Evolutionary conservation across 2,888 invertebrate genomes (phyloP).

Genomic region (Ochropleura leucogaster): DNA sequence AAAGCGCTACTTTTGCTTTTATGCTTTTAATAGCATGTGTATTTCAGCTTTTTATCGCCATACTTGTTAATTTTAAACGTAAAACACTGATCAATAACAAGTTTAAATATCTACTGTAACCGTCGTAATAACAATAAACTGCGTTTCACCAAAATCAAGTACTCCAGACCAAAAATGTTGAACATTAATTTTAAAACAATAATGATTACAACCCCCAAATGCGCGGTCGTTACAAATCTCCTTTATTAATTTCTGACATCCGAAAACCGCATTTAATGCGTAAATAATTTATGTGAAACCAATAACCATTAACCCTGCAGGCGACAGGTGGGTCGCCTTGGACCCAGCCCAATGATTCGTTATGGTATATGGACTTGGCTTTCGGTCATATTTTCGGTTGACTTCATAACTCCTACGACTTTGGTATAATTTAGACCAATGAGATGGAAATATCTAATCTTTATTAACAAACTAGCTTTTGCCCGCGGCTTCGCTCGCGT

Average conservation of each 20-base stretch:
- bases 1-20: neutral
- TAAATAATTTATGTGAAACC: slow-evolving; percentile 59
- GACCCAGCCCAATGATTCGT: slow-evolving; percentile 45
- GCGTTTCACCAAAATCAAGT: neutral
- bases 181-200: slow-evolving; percentile 39
- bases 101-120: neutral
- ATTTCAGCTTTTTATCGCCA: neutral
- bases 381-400: slow-evolving; percentile 24
- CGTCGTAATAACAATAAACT: neutral
- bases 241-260: slow-evolving; percentile 62
- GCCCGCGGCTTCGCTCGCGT: no score
- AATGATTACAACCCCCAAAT: slow-evolving; percentile 34
- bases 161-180: neutral
- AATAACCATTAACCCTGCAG: slow-evolving; percentile 55
- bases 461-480: no score
- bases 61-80: neutral
- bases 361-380: slow-evolving; percentile 22
- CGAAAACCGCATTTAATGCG: slow-evolving; percentile 51
- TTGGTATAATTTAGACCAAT: slow-evolving; percentile 1
- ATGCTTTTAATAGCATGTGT: neutral
- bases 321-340: slow-evolving; percentile 57
- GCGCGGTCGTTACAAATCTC: slow-evolving; percentile 40
- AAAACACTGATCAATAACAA: neutral
- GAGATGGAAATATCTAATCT: neutral
- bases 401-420: slow-evolving; percentile 9